Evolutionary conservation across 2,888 invertebrate genomes (phyloP), one percentile per base, ranked within the genome.

Genomic region (Drosophila formosana): DNA sequence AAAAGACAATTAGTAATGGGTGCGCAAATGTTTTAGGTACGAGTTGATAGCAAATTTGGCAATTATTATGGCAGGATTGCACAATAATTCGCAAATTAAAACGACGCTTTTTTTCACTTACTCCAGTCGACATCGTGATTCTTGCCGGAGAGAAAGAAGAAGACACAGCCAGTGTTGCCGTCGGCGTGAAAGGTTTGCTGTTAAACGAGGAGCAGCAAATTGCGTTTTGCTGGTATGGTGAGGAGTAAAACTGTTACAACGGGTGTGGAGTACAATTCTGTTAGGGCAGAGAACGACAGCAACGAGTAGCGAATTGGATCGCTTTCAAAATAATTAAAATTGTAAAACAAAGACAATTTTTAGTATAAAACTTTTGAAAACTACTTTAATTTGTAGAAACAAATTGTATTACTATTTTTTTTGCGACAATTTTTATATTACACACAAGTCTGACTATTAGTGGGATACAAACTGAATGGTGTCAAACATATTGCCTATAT

Each of bases 71-170:
- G 13, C 9, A 45, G 34, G 91, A 91, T 91, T 86, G 72, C 67
- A 41, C 25, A 75, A 82, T 80, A 88, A 82, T 80, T 90, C 75
- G 30, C 55, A 72, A 90, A 91, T 90, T 89, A 76, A 57, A 52
- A n/a, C 18, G 32, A 43, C 28, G 26, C 30, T 28, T 41, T 65
- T 67, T 78, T 79, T 79, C 69, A 94, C 95, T 95, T 94, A 95
- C 95, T 94, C 95, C 95, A 93, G 95, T 94, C 94, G 95, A 95
- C 95, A 95, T 95, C 93, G 94, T 94, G 93, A 91, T 89, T 81
- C 90, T 91, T 93, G 93, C 93, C 93, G 93, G 93, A 93, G 92
- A 92, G 89, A 89, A 89, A 77, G 90, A 89, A 78, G 74, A 78
- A 83, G 72, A 75, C 82, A 67, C 7, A 51, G 6, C n/a, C 58